phyloP scores from a whole-genome alignment of 2,888 invertebrate species.

The Lasioglossum oenotherae region DNA sequence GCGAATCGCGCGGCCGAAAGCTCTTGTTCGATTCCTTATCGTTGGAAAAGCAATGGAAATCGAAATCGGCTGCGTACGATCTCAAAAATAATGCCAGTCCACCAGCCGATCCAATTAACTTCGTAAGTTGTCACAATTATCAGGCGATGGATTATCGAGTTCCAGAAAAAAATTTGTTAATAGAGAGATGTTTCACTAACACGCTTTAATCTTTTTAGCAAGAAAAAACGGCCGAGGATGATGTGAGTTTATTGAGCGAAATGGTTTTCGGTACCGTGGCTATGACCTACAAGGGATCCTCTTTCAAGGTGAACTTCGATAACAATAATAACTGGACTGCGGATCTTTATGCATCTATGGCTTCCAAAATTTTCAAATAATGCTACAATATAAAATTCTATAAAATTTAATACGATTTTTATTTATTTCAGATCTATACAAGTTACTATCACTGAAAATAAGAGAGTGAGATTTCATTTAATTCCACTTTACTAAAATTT shows the following conservation, averaged over 20 bases:
- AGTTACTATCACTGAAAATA: too few relatives aligned
- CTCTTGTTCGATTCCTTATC: conserved; percentile 93
- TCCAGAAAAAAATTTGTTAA: not conserved
- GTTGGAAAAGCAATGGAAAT: conserved; percentile 86
- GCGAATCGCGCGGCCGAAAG: conserved; percentile 92
- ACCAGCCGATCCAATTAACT: conserved; percentile 86
- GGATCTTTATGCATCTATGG: too few relatives aligned
- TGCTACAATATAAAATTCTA: too few relatives aligned
- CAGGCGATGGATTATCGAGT: conserved; percentile 85
- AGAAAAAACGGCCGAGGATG: conserved; percentile 81
- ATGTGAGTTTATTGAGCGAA: conserved; percentile 92
- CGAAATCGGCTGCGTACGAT: conserved; percentile 41
- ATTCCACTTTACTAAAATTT: too few relatives aligned
- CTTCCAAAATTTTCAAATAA: too few relatives aligned
- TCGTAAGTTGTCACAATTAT: conserved; percentile 85
- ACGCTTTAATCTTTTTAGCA: conserved; percentile 51
- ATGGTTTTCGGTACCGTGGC: conserved; percentile 97
- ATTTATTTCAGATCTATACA: too few relatives aligned
- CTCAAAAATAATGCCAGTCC: conserved; percentile 43
- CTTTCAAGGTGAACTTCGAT: conserved; percentile 89
- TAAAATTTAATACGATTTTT: too few relatives aligned
- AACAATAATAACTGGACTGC: not conserved
- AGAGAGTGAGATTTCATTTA: too few relatives aligned
- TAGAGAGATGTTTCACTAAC: not conserved
- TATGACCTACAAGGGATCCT: conserved; percentile 94